Evolutionary conservation across 2,797 vertebrate genomes (phyloP), one percentile per base, ranked within the genome.

Genomic region (Etheostoma perlongum): DNA sequence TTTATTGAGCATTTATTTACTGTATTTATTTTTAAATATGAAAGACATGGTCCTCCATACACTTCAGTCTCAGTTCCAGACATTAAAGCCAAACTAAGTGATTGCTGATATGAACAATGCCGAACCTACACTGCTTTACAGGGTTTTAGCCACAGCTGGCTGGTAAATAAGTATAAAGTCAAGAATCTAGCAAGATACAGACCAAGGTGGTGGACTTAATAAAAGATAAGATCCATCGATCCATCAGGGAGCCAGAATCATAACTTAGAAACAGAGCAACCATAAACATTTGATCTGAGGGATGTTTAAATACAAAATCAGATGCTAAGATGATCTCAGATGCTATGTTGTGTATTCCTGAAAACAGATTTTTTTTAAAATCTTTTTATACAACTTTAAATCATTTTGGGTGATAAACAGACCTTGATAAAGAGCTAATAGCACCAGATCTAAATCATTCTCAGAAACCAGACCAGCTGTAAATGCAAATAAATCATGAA

Each of bases 401-500:
- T 61, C 14, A 66, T 42, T 69, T 21, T 23, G 30, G n/a, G n/a
- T 0, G 3, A 1, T 11, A 13, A 27, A 62, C 67, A 69, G 33
- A 16, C 59, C 2, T 61, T 18, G n/a, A 63, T 12, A 21, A n/a
- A 76, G 59, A 63, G 67, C 47, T 9, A 36, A 82, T 25, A 72
- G 58, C 1, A 0, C 69, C 72, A 42, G 23, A 57, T 74, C 58
- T 21, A 9, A 74, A 25, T 19, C 2, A 19, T 33, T 74, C 16
- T 72, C n/a, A n/a, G 46, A 46, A 78, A 67, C 4, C 51, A 78
- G 53, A 62, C 30, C 68, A 7, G 53, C 42, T 75, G 46, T 49
- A 52, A 76, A 82, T 64, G 49, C 30, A 73, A 16, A 47, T 15
- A 4, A 60, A 86, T 62, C 46, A 19, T 66, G 25, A 9, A 72